A percentile compares a stretch with the other conserved stretches of the same genome.
Evolutionary conservation across 2,113 vertebrate genomes (phyloP).

Genomic region (Aix galericulata): DNA sequence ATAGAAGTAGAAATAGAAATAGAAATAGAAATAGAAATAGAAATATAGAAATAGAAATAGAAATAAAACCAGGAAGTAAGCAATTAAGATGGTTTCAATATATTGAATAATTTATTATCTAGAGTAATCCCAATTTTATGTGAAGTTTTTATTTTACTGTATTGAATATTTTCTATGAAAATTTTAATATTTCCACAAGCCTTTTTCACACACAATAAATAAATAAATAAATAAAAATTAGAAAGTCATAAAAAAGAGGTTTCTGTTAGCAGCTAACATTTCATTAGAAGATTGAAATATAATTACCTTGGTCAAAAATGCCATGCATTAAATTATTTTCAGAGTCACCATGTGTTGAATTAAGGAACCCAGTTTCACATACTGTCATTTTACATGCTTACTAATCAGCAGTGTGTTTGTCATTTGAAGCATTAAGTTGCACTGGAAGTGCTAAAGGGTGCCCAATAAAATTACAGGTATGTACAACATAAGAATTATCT

Average conservation of each 20-base stretch:
- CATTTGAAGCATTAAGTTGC: background rate
- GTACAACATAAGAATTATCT: background rate
- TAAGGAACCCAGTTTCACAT: background rate
- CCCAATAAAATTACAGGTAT: background rate
- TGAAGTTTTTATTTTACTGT: background rate
- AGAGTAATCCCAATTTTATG: background rate
- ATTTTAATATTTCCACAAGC: background rate
- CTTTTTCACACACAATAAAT: background rate
- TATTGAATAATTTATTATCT: background rate
- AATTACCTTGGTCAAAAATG: accelerated
- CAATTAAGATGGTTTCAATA: background rate
- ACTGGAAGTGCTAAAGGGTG: background rate
- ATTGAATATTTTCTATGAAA: background rate
- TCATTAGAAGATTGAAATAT: background rate
- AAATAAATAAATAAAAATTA: background rate
- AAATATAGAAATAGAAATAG: background rate
- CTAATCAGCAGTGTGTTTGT: background rate
- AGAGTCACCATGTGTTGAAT: background rate
- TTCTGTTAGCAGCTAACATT: background rate
- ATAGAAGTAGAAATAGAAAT: too few relatives aligned
- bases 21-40: too few relatives aligned
- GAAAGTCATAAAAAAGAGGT: background rate
- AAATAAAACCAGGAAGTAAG: background rate
- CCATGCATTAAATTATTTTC: background rate
- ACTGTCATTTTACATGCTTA: background rate